Conservation (phyloP, 2,113 vertebrate species). For the Crotalus viridis region DNA sequence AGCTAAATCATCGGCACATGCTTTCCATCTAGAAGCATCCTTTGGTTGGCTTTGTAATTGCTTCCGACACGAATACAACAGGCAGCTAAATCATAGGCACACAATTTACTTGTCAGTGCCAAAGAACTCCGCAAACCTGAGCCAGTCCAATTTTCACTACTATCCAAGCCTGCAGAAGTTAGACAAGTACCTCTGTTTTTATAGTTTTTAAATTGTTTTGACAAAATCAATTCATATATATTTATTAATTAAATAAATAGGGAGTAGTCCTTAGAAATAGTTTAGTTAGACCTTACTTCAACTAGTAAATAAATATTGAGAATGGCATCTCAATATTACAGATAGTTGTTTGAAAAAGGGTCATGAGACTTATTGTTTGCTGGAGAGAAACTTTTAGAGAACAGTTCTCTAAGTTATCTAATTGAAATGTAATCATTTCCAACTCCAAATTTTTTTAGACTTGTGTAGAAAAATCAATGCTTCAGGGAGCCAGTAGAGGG, state of each 20-base stretch:
- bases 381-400: neutral
- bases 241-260: neutral
- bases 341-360: neutral
- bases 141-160: neutral
- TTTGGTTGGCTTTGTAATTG: neutral
- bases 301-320: neutral
- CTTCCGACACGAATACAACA: neutral
- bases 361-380: neutral
- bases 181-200: neutral
- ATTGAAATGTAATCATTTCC: neutral
- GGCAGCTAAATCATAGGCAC: neutral
- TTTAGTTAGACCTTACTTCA: neutral
- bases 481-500: conserved; percentile 60
- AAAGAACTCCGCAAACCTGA: neutral
- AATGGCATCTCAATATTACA: neutral
- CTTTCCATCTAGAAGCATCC: neutral
- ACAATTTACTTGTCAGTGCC: neutral
- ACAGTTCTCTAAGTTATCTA: neutral
- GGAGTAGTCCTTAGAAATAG: neutral
- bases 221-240: neutral
- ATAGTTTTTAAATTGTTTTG: neutral
- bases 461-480: neutral
- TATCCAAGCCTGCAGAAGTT: neutral
- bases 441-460: neutral
- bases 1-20: neutral